Evolutionary conservation across 2,113 vertebrate species (phyloP), one percentile per base, ranked within the genome.

Genomic region (Patagioenas fasciata): DNA sequence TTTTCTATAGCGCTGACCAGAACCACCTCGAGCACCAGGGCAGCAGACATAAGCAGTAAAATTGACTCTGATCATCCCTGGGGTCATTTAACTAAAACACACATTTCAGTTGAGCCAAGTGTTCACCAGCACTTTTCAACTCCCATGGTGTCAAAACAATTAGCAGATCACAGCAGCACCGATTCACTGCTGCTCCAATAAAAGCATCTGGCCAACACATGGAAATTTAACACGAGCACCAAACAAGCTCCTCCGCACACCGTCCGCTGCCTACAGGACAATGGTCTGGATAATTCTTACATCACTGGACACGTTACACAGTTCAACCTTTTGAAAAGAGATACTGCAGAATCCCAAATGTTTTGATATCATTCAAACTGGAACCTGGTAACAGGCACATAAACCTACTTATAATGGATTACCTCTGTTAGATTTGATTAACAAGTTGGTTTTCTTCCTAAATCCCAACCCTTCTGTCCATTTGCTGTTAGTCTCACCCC

Each of bases 71-170:
- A 89, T 91, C 91, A 83, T 96, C 91, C 91, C 95, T 90, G 56
- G 85, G 88, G 95, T 83, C 81, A 48, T 89, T 96, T 93, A 96
- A 94, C 66, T 93, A 95, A 97, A 97, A 88, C 85, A 97, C 62
- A 95, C 91, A 85, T 88, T 96, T 95, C 89, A 80, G 88, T 70
- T 2, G 36, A 93, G 94, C 89, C 93, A 94, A 95, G 91, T 94
- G 81, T 62, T 96, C 94, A 69, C 89, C 62, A 85, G 54, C 1
- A 20, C 89, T 96, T 93, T 95, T 89, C 91, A 95, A 74, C 87
- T 96, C 95, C 89, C 90, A 34, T 32, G 71, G 82, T 93, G 91
- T 96, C 95, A 96, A 97, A 97, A 93, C 91, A 96, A 96, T 97
- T 96, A 97, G 75, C 93, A 80, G 85, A 94, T 88, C 93, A 85